Evolutionary conservation across 2,797 vertebrate species (phyloP), one percentile per base, ranked within the genome.

Genomic region (Lycodopsis pacificus): DNA sequence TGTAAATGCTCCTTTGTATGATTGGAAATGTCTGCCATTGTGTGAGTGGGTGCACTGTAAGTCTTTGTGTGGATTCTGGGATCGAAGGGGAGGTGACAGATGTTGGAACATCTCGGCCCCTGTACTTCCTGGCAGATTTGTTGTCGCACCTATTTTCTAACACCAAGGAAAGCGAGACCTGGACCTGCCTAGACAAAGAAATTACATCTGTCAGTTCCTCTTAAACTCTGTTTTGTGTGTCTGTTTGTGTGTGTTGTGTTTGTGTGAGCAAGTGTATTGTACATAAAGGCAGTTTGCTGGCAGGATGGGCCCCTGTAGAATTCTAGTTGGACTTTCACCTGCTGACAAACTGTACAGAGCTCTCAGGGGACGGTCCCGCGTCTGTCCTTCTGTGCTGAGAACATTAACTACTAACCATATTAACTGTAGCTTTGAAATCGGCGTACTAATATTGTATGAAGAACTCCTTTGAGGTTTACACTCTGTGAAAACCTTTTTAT

Each of bases 401-500:
- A 79, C 73, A 84, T 73, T 71, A 84, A 83, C 66, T 92, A 92
- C 85, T 94, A 93, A 93, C 90, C 66, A 88, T 89, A 93, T 88
- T 89, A 91, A 92, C 84, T 80, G 82, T 95, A 93, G 92, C 77
- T 89, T 88, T 90, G 85, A 73, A 88, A 88, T 86, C 73, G 17
- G 71, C 80, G 15, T 93, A 91, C 91, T 95, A 94, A 94, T 86
- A 91, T 79, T 86, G 56, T 92, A 90, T 86, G 77, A 86, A 82
- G 63, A 86, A 88, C 65, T 91, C 82, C 65, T 88, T 88, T 89
- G 67, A 85, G 88, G 86, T 93, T 92, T 88, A 80, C 90, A 91
- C 90, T 66, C 85, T 80, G 77, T 89, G 89, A 81, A 88, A 92
- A 88, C 78, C 81, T n/a, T 7, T 87, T 83, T 83, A 32, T 90